Evolutionary conservation across 30 jellyfish, hydroid and myxozoan genomes (phyloP).

Genomic region (Cassiopea xamachana): DNA sequence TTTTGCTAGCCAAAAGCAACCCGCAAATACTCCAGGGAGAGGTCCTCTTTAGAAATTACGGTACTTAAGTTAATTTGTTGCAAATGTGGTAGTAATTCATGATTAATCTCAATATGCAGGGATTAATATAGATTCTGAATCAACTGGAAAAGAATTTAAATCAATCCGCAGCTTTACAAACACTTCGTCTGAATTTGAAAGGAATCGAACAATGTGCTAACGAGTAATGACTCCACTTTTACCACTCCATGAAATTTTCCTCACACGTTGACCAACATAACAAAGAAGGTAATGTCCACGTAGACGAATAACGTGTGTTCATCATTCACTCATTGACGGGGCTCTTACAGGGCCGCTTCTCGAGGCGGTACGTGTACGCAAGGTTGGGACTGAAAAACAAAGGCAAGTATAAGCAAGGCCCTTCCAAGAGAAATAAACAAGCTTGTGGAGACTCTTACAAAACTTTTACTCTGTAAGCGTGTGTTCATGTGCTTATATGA

Average conservation of each 20-base stretch:
- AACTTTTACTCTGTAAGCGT: too few species aligned
- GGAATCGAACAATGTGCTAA: neutral
- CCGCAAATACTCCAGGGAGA: neutral
- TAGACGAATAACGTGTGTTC: constrained; percentile 11
- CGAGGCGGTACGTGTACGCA: constrained; percentile 92
- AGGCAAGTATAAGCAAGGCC: neutral
- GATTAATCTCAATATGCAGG: neutral
- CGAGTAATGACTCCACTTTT: neutral
- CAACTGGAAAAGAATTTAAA: neutral
- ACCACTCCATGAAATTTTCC: constrained; percentile 28
- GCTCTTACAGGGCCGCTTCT: constrained; percentile 87
- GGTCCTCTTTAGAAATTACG: neutral
- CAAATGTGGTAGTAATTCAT: neutral
- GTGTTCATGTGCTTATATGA: neutral
- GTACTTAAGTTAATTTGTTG: neutral
- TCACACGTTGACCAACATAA: constrained; percentile 21
- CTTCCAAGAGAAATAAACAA: too few species aligned
- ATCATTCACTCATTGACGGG: constrained; percentile 90
- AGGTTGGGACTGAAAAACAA: constrained; percentile 78
- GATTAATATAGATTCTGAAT: neutral
- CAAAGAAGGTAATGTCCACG: neutral
- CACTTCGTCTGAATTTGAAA: neutral
- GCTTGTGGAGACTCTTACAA: too few species aligned
- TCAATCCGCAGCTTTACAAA: neutral
- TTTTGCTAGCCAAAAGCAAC: neutral